These are phyloP conservation scores for Ornithorhynchus anatinus DNA, from an alignment of 2,113 vertebrate species.

Conservation along the genomic window DNA sequence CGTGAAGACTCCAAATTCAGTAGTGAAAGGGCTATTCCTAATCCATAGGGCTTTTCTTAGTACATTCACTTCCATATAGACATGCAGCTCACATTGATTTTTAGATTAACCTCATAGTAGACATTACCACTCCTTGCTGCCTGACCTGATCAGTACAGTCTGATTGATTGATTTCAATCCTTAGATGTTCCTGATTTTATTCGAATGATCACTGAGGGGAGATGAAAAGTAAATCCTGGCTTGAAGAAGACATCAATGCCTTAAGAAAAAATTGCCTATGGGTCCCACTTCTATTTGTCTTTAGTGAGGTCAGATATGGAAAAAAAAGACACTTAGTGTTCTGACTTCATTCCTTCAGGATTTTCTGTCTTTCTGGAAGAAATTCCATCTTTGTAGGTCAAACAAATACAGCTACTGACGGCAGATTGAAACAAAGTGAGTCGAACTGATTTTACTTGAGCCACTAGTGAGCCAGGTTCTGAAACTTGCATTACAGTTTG, in stretches of 20 bases:
- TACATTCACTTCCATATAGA: conserved; percentile 3
- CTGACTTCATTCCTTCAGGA: background rate
- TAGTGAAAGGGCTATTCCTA: background rate
- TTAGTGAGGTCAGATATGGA: background rate
- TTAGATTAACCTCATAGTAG: conserved; percentile 32
- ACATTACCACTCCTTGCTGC: background rate
- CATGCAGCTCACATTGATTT: conserved; percentile 22
- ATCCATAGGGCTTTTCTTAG: background rate
- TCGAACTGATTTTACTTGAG: background rate
- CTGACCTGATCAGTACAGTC: conserved; percentile 16
- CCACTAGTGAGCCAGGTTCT: background rate
- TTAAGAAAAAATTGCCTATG: conserved; percentile 11
- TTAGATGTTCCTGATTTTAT: conserved; percentile 17
- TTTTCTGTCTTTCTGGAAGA: background rate
- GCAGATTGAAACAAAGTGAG: conserved; percentile 13
- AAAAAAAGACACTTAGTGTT: background rate
- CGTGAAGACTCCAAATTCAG: conserved; percentile 3
- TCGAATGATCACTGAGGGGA: conserved; percentile 25
- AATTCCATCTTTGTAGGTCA: background rate
- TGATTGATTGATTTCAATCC: conserved; percentile 23
- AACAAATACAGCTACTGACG: background rate
- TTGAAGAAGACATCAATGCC: conserved; percentile 10
- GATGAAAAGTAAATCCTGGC: conserved; percentile 30
- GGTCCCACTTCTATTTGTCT: conserved; percentile 5
- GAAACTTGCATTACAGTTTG: background rate